Evolutionary conservation across 2,888 invertebrate genomes (phyloP).

Genomic region (Harpalus rubripes): DNA sequence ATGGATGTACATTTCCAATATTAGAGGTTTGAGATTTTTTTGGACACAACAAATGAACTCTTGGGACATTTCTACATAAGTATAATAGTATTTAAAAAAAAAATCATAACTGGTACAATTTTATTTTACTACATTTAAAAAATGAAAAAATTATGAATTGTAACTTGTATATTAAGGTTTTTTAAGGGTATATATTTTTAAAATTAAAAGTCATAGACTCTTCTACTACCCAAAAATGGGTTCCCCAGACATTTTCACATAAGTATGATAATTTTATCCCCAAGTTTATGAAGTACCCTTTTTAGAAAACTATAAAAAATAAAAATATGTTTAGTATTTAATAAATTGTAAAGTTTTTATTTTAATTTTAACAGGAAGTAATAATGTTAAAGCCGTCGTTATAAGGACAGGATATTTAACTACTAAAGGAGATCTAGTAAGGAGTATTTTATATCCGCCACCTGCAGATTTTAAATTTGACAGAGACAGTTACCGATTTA

Average conservation of each 20-base stretch:
- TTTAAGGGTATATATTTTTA: neutral
- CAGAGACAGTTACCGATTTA: slow-evolving; percentile 94
- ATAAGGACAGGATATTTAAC: slow-evolving; percentile 94
- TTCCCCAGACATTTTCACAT: neutral
- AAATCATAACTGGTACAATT: neutral
- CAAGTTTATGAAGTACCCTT: no score
- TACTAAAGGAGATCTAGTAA: slow-evolving; percentile 91
- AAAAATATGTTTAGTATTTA: no score
- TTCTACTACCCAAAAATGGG: neutral
- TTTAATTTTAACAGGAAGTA: slow-evolving; percentile 68
- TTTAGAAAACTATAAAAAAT: no score
- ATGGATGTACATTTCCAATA: no score
- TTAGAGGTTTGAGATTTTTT: neutral
- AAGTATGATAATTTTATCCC: neutral
- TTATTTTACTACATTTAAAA: neutral
- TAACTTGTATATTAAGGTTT: no score
- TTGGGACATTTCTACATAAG: neutral
- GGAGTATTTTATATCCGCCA: slow-evolving; percentile 96
- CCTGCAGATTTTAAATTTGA: slow-evolving; percentile 98
- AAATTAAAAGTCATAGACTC: neutral
- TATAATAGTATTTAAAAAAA: neutral
- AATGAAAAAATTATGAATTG: neutral
- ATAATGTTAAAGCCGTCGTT: slow-evolving; percentile 82
- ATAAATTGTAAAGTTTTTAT: no score
- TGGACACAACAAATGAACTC: neutral